phyloP scores from a whole-genome alignment of 2,797 vertebrate genomes.

The Menidia menidia region DNA sequence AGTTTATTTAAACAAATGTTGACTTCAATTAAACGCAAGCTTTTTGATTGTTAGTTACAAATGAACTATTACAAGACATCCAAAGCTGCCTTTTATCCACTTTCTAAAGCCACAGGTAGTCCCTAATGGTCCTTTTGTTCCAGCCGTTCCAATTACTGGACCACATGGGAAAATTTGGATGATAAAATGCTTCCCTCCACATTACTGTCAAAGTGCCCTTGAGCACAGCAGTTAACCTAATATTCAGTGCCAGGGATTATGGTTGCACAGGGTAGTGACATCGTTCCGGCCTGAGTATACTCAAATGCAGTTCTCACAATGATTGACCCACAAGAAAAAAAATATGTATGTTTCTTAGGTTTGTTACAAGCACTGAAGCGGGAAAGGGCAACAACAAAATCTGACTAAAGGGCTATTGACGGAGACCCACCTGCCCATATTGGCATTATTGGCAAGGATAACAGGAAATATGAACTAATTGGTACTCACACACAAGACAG shows the following conservation, averaged over 20 bases:
- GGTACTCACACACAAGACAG: constrained; percentile 52
- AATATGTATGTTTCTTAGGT: constrained; percentile 12
- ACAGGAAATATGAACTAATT: constrained; percentile 56
- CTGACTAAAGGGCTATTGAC: constrained; percentile 33
- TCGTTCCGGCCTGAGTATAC: constrained; percentile 23
- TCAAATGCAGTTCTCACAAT: neutral
- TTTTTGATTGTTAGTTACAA: constrained; percentile 47
- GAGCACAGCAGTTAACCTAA: constrained; percentile 65
- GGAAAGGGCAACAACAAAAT: constrained; percentile 21
- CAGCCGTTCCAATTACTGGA: constrained; percentile 62
- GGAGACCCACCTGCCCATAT: constrained; percentile 25
- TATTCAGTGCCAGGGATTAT: constrained; percentile 31
- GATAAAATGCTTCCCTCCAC: constrained; percentile 63
- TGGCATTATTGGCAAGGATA: constrained; percentile 28
- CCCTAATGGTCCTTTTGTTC: constrained; percentile 67
- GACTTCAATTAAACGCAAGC: constrained; percentile 31
- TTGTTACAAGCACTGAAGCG: constrained; percentile 8
- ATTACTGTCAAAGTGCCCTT: constrained; percentile 74
- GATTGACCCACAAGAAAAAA: constrained; percentile 26
- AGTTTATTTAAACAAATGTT: constrained; percentile 17
- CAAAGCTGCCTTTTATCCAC: constrained; percentile 53
- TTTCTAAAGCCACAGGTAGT: constrained; percentile 68
- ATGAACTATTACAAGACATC: constrained; percentile 5
- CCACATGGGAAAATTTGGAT: constrained; percentile 62
- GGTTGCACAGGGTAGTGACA: constrained; percentile 39